A percentile compares a stretch with the other conserved stretches of the same genome.
phyloP scores from a whole-genome alignment of 2,888 invertebrate species.

The Nymphalis urticae region DNA sequence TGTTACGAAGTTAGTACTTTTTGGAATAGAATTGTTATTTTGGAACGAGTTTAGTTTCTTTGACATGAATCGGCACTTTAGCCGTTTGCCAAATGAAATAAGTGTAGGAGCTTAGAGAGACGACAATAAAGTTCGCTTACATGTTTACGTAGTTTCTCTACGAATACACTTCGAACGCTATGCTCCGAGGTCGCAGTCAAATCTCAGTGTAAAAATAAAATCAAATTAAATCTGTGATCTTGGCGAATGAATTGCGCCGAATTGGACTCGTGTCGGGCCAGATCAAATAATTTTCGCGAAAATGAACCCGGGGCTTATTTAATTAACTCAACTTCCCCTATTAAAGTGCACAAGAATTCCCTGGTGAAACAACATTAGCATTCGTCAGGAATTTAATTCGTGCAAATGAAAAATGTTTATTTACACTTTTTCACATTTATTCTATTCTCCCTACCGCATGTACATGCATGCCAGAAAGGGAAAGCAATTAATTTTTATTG shows the following conservation, averaged over 20 bases:
- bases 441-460: constrained; percentile 48
- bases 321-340: constrained; percentile 77
- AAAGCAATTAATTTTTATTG: constrained; percentile 70
- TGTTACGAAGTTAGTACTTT: constrained; percentile 15
- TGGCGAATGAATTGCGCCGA: constrained; percentile 62
- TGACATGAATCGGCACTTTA: constrained; percentile 61
- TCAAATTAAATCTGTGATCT: constrained; percentile 63
- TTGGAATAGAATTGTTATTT: constrained; percentile 29
- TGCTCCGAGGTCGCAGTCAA: constrained; percentile 33
- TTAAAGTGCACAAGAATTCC: constrained; percentile 78
- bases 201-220: constrained; percentile 59
- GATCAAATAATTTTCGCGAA: constrained; percentile 79
- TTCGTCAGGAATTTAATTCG: constrained; percentile 76
- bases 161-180: constrained; percentile 52
- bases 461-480: constrained; percentile 49
- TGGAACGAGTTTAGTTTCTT: constrained; percentile 43
- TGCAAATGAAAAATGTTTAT: constrained; percentile 67
- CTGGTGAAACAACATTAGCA: constrained; percentile 78
- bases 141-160: constrained; percentile 62
- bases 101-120: constrained; percentile 58
- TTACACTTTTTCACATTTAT: constrained; percentile 64
- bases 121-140: constrained; percentile 61
- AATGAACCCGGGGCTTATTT: constrained; percentile 76
- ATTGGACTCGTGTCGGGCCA: constrained; percentile 63
- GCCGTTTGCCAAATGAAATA: constrained; percentile 55